Percentiles rank a stretch among this genome's conserved stretches.
phyloP scores from a whole-genome alignment of 1,140 invertebrate species.

The Drusus annulatus region DNA sequence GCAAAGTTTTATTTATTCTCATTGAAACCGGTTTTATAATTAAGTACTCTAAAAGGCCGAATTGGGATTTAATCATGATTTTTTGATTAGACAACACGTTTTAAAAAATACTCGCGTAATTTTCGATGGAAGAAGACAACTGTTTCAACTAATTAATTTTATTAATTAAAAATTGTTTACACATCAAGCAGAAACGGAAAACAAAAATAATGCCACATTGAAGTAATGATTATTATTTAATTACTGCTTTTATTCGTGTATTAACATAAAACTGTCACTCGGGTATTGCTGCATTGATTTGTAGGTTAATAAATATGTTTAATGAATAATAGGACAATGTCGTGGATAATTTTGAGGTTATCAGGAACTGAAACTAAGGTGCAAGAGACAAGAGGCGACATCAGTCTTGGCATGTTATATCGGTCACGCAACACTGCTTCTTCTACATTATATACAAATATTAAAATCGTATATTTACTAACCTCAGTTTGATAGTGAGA shows the following conservation, averaged over 20 bases:
- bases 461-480: not conserved
- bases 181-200: not conserved
- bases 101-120: not conserved
- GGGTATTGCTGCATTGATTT: constrained; percentile 16
- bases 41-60: too few species aligned
- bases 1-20: too few species aligned
- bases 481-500: not conserved
- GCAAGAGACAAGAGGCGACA: constrained; percentile 27
- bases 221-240: not conserved
- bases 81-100: not conserved
- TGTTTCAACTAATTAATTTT: not conserved
- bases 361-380: not conserved
- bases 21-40: too few species aligned
- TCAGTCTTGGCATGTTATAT: not conserved
- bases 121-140: not conserved
- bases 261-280: constrained; percentile 15
- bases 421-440: constrained; percentile 8
- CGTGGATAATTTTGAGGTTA: constrained; percentile 15
- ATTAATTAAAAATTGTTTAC: not conserved
- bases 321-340: not conserved
- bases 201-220: not conserved
- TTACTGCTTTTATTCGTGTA: not conserved
- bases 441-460: constrained; percentile 1
- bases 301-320: constrained; percentile 15
- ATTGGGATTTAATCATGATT: too few species aligned